phyloP scores from a whole-genome alignment of 1,140 invertebrate species.

The Cephus cinctus region DNA sequence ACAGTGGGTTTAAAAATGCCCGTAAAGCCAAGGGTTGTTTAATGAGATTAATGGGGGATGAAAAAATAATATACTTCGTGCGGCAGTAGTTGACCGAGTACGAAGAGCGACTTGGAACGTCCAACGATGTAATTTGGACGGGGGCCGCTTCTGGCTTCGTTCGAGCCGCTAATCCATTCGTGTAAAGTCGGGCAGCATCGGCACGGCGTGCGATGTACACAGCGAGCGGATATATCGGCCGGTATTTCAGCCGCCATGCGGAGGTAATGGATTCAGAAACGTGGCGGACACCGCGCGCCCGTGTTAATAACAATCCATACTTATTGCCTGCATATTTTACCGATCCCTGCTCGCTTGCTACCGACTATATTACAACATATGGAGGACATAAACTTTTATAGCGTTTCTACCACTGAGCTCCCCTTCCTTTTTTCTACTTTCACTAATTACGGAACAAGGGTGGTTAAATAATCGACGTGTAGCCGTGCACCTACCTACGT shows the following conservation, averaged over 20 bases:
- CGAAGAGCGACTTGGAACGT: no score
- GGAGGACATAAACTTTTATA: conserved; percentile 59
- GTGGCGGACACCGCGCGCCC: conserved; percentile 54
- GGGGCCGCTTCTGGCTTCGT: no score
- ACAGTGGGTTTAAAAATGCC: no score
- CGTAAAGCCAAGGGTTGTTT: no score
- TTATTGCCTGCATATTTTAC: conserved; percentile 60
- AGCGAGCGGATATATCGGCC: conserved; percentile 53
- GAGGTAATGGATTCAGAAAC: conserved; percentile 59
- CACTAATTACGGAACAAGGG: conserved; percentile 49
- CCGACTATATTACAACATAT: conserved; percentile 59
- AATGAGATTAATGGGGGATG: no score
- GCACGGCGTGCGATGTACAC: conserved; percentile 43
- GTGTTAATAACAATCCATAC: conserved; percentile 61
- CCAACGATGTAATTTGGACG: no score
- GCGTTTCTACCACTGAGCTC: conserved; percentile 47
- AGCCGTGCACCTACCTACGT: no score
- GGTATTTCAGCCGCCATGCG: conserved; percentile 58
- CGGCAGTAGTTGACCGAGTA: no score
- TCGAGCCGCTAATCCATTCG: background rate
- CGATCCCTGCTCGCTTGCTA: conserved; percentile 52
- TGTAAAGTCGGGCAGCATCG: background rate
- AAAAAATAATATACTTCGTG: no score
- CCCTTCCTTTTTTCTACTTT: conserved; percentile 38
- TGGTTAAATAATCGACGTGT: background rate